A percentile compares a stretch with the other conserved stretches of the same genome.
Evolutionary conservation across 1,140 invertebrate species (phyloP).

Genomic region (Drosophila dunni): DNA sequence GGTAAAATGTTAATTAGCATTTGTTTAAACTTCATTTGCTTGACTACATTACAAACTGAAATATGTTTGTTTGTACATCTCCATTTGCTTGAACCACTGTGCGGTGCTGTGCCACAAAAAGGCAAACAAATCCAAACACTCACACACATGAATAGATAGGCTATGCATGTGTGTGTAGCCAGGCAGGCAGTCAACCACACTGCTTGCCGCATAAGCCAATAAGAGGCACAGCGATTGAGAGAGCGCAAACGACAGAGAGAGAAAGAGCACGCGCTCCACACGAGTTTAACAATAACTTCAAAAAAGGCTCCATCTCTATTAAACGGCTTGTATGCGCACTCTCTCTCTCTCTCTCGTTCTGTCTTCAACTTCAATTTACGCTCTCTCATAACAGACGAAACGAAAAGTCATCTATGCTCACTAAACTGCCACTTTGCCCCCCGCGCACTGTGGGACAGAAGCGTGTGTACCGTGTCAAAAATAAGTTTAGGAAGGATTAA

Average conservation of each 20-base stretch:
- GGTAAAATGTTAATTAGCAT: conserved; percentile 25
- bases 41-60: not conserved
- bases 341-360: conserved; percentile 22
- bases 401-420: conserved; percentile 40
- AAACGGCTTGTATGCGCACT: conserved; percentile 52
- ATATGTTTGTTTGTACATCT: not conserved
- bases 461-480: too few relatives aligned
- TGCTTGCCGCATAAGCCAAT: conserved; percentile 74
- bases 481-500: too few relatives aligned
- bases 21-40: conserved; percentile 5
- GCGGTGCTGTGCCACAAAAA: conserved; percentile 66
- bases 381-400: conserved; percentile 10
- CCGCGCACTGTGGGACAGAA: not conserved
- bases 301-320: conserved; percentile 66
- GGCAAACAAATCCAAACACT: conserved; percentile 58
- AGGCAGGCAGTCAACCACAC: conserved; percentile 67
- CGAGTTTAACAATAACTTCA: conserved; percentile 36
- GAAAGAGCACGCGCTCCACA: conserved; percentile 53
- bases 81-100: conserved; percentile 52
- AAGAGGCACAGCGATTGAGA: conserved; percentile 31
- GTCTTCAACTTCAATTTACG: conserved; percentile 5
- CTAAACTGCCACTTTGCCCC: conserved; percentile 44
- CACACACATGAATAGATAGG: conserved; percentile 17
- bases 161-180: not conserved
- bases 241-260: conserved; percentile 17